A percentile compares a stretch with the other conserved stretches of the same genome.
These are phyloP conservation scores for Phoeniculus purpureus DNA, from an alignment of 2,797 vertebrate species.

Conservation along the genomic window DNA sequence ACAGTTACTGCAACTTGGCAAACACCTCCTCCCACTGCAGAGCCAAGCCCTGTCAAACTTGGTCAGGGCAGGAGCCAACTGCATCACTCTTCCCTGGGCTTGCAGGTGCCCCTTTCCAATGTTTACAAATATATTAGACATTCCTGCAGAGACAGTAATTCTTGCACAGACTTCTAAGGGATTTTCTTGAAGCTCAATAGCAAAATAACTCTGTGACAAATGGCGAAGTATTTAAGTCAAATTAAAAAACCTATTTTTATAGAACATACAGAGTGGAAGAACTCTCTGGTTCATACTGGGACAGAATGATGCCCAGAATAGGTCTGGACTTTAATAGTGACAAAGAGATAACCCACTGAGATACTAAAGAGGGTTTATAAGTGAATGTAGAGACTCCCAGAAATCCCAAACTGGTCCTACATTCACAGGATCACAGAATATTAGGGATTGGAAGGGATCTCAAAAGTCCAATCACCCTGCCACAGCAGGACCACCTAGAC, in stretches of 20 bases:
- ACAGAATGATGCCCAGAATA: not conserved
- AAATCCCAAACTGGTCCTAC: not conserved
- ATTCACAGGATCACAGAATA: too few relatives aligned
- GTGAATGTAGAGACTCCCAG: not conserved
- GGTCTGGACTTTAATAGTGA: not conserved
- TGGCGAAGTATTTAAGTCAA: too few relatives aligned
- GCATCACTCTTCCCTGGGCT: not conserved
- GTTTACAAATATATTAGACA: not conserved
- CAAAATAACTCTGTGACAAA: too few relatives aligned
- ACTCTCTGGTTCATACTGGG: not conserved
- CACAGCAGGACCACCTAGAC: too few relatives aligned
- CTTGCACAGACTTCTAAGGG: not conserved
- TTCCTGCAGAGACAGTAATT: not conserved
- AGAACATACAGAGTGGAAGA: not conserved
- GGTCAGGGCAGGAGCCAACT: not conserved
- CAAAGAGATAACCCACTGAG: not conserved
- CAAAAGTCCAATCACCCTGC: too few relatives aligned
- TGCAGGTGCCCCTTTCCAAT: not conserved
- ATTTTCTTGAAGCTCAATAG: not conserved
- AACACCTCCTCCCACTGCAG: not conserved
- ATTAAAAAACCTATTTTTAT: not conserved
- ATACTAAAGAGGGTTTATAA: not conserved
- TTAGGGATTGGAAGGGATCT: too few relatives aligned
- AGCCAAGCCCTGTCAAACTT: conserved; percentile 21
- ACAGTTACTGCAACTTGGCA: not conserved